Evolutionary conservation across 2,797 vertebrate species (phyloP).

Genomic region (Hipposideros larvatus): DNA sequence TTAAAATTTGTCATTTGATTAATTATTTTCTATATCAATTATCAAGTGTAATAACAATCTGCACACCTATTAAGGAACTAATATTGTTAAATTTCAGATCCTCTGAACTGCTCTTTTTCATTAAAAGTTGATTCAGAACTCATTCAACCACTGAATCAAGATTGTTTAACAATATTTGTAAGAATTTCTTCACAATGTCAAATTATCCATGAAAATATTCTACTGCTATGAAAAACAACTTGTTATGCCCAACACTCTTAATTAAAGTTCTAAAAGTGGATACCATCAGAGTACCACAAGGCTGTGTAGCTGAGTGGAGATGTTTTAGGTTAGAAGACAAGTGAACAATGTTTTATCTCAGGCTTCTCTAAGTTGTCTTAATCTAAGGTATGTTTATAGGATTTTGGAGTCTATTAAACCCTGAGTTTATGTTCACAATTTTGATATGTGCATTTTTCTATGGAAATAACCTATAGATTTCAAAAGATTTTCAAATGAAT

Average conservation of each 20-base stretch:
- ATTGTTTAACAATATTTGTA: background rate
- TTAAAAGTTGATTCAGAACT: conserved; percentile 2
- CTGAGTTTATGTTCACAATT: conserved; percentile 37
- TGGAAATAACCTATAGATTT: background rate
- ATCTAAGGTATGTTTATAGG: background rate
- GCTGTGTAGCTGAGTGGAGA: background rate
- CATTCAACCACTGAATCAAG: background rate
- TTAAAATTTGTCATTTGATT: background rate
- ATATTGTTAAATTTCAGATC: conserved; percentile 25
- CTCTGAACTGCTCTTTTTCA: background rate
- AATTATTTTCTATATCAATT: background rate
- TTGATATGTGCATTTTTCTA: background rate
- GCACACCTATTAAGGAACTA: background rate
- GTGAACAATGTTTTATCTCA: background rate
- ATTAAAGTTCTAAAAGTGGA: background rate
- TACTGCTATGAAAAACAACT: background rate
- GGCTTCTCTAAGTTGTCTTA: background rate
- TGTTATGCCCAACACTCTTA: background rate
- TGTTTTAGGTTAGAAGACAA: background rate
- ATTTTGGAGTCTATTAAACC: background rate
- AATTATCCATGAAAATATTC: conserved; percentile 31
- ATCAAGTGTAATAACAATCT: background rate
- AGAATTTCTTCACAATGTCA: background rate
- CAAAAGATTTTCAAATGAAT: background rate
- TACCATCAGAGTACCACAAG: background rate